Base-by-base conservation (phyloP, 53 echinoderm and acorn worm species). In the Echinometra lucunter region DNA sequence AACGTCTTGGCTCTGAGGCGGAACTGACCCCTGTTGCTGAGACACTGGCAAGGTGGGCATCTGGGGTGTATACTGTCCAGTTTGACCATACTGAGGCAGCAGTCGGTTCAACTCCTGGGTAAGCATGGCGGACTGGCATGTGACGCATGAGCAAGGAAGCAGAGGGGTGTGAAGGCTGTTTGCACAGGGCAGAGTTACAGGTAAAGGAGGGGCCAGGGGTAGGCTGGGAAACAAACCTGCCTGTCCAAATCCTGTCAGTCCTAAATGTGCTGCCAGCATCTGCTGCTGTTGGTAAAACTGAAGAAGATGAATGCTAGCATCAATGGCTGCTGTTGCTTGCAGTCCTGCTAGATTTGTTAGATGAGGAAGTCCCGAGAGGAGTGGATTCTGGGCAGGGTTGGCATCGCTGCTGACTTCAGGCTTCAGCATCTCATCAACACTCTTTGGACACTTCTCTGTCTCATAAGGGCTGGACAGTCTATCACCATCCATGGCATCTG, bases 231-330 rank as follows among this genome's bases (percentile, higher is more conserved):
- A 38, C 35, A 93, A 40, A 4, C 80, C 82, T 23, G 80, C 57
- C 57, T 93, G 93, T 38, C 93, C 82, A 30, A 93, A 45, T 11
- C 93, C 82, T 56, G 93, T 80, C 23, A 93, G 30, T 80, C 93
- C 93, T 16, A 93, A 25, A 57, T 78, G 55, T 21, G 93, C 93
- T 57, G 81, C 80, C 12, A 93, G 93, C 34, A 80, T 78, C 81
- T 93, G 93, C 82, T 93, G 93, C 82, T 93, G 93, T 81, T 93
- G 93, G 58, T 58, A 81, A 38, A 37, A 93, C 80, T 93, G 93
- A 34, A 93, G 55, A 57, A 93, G 75, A 58, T 93, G 93, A 57
- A 93, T 93, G 37, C 93, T 93, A 30, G 93, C 93, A 93, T 93
- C 93, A 6, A 93, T 45, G 37, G 60, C 93, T 78, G 93, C 56